A percentile compares a stretch with the other conserved stretches of the same genome.
These are phyloP conservation scores for Ypsolopha scabrella DNA, from an alignment of 2,888 invertebrate species.

Conservation along the genomic window DNA sequence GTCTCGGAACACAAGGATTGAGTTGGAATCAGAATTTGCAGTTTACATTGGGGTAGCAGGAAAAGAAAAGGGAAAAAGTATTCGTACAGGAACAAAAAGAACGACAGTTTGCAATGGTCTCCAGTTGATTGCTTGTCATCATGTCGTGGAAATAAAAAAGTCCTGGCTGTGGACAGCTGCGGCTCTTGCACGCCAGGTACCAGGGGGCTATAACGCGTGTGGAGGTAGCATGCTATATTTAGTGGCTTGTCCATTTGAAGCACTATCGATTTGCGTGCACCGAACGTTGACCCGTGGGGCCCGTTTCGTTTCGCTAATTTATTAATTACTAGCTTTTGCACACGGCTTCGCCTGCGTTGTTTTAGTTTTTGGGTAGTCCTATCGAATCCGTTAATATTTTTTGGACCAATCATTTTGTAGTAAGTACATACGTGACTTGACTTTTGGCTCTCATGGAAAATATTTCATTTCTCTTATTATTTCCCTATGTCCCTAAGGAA, in stretches of 20 bases:
- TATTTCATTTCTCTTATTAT: background rate
- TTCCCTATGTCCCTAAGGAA: no score
- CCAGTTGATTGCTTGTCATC: background rate
- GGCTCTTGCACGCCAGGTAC: conserved; percentile 15
- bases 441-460: background rate
- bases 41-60: no score
- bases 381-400: no score
- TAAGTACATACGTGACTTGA: conserved; percentile 23
- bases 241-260: conserved; percentile 62
- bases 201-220: conserved; percentile 24
- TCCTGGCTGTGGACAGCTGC: conserved; percentile 4
- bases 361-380: no score
- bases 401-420: no score
- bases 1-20: no score
- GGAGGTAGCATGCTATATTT: conserved; percentile 38
- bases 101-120: no score
- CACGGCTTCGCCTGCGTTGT: no score
- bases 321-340: conserved; percentile 46
- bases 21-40: no score
- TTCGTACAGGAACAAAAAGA: no score
- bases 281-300: conserved; percentile 53
- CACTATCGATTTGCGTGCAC: conserved; percentile 62
- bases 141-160: background rate
- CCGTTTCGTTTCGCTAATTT: conserved; percentile 58
- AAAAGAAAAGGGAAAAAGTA: no score